Evolutionary conservation across 2,797 vertebrate species (phyloP).

Genomic region (Echeneis naucrates): DNA sequence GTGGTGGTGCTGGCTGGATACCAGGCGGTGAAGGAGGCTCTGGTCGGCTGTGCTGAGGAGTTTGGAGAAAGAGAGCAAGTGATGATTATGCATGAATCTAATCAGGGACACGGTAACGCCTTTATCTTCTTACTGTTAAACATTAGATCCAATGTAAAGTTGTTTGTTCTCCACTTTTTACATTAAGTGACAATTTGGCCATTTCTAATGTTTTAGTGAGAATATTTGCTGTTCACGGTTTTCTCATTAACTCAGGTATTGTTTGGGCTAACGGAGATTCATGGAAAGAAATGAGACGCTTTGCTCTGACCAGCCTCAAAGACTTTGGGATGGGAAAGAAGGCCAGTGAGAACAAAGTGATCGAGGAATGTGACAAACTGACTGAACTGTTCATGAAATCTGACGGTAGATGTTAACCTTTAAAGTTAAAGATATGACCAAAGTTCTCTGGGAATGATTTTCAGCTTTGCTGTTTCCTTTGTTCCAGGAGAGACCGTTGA

Average conservation of each 20-base stretch:
- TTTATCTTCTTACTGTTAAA: too few species aligned
- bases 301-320: conserved; percentile 49
- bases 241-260: too few species aligned
- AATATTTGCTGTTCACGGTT: too few species aligned
- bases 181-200: too few species aligned
- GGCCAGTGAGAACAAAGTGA: conserved; percentile 54
- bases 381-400: conserved; percentile 3
- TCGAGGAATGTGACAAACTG: conserved; percentile 48
- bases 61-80: conserved; percentile 47
- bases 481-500: conserved; percentile 47
- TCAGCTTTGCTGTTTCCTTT: too few species aligned
- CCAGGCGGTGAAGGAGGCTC: conserved; percentile 65
- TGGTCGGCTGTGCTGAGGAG: conserved; percentile 37
- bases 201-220: too few species aligned
- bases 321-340: conserved; percentile 71
- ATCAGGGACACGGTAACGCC: conserved; percentile 51
- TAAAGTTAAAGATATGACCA: too few species aligned
- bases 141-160: too few species aligned
- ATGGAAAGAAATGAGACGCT: conserved; percentile 64
- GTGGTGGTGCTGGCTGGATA: conserved; percentile 66
- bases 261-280: conserved; percentile 46
- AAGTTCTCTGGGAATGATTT: neutral
- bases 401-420: too few species aligned
- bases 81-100: fast-evolving
- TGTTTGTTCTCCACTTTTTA: too few species aligned